Base-by-base conservation (phyloP, 2,113 vertebrate genomes). In the Pseudonaja textilis region DNA sequence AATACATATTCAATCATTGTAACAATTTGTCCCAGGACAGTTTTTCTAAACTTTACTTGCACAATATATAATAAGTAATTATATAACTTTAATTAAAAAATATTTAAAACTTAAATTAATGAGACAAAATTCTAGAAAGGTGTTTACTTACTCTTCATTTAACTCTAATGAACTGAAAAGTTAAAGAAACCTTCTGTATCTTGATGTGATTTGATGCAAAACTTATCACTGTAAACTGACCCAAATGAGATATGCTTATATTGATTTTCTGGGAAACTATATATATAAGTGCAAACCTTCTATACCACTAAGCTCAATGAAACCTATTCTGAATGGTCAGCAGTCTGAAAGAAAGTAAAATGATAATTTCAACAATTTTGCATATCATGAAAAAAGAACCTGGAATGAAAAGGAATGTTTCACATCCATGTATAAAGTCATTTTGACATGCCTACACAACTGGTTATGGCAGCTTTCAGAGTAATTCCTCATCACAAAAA, bases 401-500 rank as follows among this genome's bases (percentile, higher is more conserved):
- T 88, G 92, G 92, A 94, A 89, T 50, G 64, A 93, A 93, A 94
- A 93, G 52, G 4, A 93, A 92, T 93, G 93, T 95, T 96, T 97
- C 96, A 97, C 94, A 96, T 97, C 96, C 95, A 96, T 96, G 95
- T 97, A 98, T 97, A 98, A 97, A 97, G 98, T 98, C 97, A 98
- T 97, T 98, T 96, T 97, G 96, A 97, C 97, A 97, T 97, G 97
- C 97, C 97, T 97, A 96, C 96, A 97, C 97, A 95, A 97, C 96
- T 97, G 96, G 95, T 97, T 97, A 97, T 96, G 97, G 97, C 97
- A 98, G 97, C 96, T 97, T 97, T 97, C 96, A 97, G 96, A 96
- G 97, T 95, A 96, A 97, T 97, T 97, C 97, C 97, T 97, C 97
- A 97, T 96, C 90, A 95, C 94, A 96, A 95, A 91, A 91, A 91